phyloP scores from a whole-genome alignment of 2,113 vertebrate species.

The Daboia siamensis region DNA sequence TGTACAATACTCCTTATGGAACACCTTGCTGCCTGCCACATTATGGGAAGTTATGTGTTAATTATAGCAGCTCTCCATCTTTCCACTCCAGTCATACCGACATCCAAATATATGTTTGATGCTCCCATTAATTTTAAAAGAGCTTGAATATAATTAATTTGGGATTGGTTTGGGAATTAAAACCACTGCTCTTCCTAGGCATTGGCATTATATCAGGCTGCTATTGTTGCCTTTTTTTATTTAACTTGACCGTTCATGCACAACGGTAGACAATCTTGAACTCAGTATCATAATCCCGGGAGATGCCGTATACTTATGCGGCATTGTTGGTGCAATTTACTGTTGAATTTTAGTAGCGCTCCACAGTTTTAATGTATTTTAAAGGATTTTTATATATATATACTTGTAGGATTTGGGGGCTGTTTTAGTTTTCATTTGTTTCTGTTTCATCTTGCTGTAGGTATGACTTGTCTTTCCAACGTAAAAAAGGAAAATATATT shows the following conservation, averaged over 20 bases:
- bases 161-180: background rate
- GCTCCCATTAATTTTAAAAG: background rate
- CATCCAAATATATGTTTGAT: background rate
- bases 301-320: accelerated
- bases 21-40: background rate
- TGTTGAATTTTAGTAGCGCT: background rate
- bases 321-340: background rate
- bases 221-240: background rate
- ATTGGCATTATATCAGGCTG: too few species aligned
- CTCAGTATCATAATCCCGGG: background rate
- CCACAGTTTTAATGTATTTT: background rate
- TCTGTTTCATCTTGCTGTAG: background rate
- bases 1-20: background rate
- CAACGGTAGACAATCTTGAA: background rate
- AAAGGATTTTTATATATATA: background rate
- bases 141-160: background rate
- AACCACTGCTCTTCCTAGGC: background rate
- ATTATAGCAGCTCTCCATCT: background rate
- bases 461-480: background rate
- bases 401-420: background rate
- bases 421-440: background rate
- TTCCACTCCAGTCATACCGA: background rate
- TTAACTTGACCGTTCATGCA: background rate
- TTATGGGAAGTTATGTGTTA: background rate
- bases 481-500: background rate